phyloP scores from a whole-genome alignment of 2,888 invertebrate species.

The Melanchra persicariae region DNA sequence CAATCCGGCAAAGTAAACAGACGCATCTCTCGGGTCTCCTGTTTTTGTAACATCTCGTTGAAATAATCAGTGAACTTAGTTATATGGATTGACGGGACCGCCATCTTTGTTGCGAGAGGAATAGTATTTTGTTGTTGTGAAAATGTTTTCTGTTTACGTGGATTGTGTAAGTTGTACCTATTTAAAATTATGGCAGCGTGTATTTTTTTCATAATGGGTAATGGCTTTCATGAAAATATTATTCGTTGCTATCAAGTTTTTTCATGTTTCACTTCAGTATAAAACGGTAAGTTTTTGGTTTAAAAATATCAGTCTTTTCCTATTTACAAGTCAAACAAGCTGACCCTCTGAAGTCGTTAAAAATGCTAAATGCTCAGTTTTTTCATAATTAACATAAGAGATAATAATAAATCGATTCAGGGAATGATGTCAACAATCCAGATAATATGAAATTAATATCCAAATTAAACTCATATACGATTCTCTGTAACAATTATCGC shows the following conservation, averaged over 20 bases:
- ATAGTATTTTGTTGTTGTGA: neutral
- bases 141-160: conserved; percentile 7
- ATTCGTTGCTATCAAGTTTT: too few species aligned
- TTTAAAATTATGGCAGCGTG: neutral
- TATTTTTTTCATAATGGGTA: too few species aligned
- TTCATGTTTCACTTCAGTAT: too few species aligned
- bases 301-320: too few species aligned
- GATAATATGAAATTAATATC: neutral
- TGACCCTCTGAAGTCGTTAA: too few species aligned
- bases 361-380: too few species aligned
- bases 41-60: conserved; percentile 54
- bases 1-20: conserved; percentile 62
- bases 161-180: neutral
- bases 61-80: conserved; percentile 61
- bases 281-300: too few species aligned
- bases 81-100: conserved; percentile 38
- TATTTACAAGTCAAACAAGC: too few species aligned
- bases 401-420: neutral
- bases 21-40: conserved; percentile 52
- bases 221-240: neutral
- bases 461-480: neutral
- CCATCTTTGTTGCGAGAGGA: conserved; percentile 29
- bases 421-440: neutral
- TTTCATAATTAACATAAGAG: too few species aligned
- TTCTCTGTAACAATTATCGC: neutral